Conservation (phyloP, 1,140 invertebrate genomes). For the Scylla paramamosain region DNA sequence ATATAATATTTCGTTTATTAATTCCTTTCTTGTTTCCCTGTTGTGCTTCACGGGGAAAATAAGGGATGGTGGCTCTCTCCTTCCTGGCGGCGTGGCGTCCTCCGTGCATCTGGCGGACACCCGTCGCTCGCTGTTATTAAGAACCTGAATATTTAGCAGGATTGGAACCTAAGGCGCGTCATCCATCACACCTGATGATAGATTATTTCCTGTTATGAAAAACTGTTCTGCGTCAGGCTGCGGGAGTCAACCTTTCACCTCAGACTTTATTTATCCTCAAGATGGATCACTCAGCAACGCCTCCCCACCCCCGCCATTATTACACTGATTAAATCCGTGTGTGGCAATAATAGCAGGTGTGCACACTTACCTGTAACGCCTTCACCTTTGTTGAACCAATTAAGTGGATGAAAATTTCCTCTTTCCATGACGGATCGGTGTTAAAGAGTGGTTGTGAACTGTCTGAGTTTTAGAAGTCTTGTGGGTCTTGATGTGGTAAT, state of each 20-base stretch:
- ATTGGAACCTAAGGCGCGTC: conserved; percentile 43
- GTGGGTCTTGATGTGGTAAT: too few relatives aligned
- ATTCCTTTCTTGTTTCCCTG: too few relatives aligned
- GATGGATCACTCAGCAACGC: background rate
- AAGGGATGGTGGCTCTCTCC: background rate
- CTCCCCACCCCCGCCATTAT: background rate
- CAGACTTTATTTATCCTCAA: conserved; percentile 4
- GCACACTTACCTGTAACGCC: background rate
- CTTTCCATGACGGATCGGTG: too few relatives aligned
- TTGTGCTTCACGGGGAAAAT: too few relatives aligned
- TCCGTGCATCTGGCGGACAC: background rate
- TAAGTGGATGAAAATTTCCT: background rate
- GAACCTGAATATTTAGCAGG: conserved; percentile 52
- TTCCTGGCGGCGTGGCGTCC: background rate
- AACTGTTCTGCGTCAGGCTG: background rate
- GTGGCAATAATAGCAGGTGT: background rate
- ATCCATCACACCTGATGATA: conserved; percentile 52
- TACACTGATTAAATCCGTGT: background rate
- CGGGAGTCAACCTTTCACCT: conserved; percentile 6
- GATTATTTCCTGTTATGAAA: conserved; percentile 51
- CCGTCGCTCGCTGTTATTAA: conserved; percentile 16
- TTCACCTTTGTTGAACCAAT: too few relatives aligned
- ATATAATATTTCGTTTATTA: too few relatives aligned
- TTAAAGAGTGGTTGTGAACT: too few relatives aligned
- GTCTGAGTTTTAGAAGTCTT: too few relatives aligned